Evolutionary conservation across 2,888 invertebrate genomes (phyloP).

Genomic region (Nycteola revayana): DNA sequence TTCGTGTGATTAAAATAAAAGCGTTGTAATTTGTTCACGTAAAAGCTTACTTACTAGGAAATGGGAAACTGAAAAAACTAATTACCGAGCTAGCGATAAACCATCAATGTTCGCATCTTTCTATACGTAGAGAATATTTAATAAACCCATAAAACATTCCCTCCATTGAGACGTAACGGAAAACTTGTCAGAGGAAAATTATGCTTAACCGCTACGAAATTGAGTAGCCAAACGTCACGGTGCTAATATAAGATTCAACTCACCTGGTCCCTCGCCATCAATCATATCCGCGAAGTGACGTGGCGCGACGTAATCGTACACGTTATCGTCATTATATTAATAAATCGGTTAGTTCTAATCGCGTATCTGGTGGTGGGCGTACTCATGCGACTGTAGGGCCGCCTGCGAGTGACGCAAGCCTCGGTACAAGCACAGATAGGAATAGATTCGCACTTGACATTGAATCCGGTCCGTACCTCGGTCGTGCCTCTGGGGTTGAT

Average conservation of each 20-base stretch:
- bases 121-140: too few species aligned
- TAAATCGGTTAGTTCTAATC: constrained; percentile 26
- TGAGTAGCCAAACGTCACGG: constrained; percentile 33
- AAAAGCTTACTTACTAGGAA: constrained; percentile 5
- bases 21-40: background rate
- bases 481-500: constrained; percentile 37
- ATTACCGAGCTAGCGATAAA: too few species aligned
- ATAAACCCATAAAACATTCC: too few species aligned
- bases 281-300: constrained; percentile 37
- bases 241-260: constrained; percentile 33
- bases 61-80: too few species aligned
- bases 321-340: constrained; percentile 22
- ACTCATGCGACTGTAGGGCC: constrained; percentile 28
- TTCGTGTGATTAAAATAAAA: constrained; percentile 13
- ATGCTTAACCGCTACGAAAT: constrained; percentile 25
- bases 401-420: constrained; percentile 39
- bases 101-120: too few species aligned
- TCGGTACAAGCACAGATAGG: constrained; percentile 35
- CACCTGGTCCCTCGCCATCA: constrained; percentile 29
- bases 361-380: constrained; percentile 23
- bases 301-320: constrained; percentile 20
- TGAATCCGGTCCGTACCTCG: constrained; percentile 43
- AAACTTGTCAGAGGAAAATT: constrained; percentile 18
- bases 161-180: constrained; percentile 20
- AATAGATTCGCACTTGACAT: constrained; percentile 54